These are phyloP conservation scores for Atethmia centrago DNA, from an alignment of 2,888 invertebrate genomes.

Conservation along the genomic window DNA sequence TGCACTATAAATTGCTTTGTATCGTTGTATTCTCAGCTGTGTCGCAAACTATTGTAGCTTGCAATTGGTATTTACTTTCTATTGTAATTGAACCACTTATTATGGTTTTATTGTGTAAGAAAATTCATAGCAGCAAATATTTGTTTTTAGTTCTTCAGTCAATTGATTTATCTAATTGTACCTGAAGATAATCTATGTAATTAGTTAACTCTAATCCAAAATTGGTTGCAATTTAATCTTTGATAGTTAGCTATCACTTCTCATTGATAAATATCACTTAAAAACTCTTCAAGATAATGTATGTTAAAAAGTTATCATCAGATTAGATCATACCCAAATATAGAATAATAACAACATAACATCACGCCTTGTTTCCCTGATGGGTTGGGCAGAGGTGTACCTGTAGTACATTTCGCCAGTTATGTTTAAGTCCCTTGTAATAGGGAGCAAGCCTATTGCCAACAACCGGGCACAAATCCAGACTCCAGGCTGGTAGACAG, in stretches of 20 bases:
- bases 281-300: not conserved
- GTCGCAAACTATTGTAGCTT: constrained; percentile 55
- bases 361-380: too few relatives aligned
- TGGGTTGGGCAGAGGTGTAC: too few relatives aligned
- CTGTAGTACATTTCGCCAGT: too few relatives aligned
- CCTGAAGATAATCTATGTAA: not conserved
- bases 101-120: constrained; percentile 5
- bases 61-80: constrained; percentile 48
- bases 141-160: not conserved
- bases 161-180: constrained; percentile 16
- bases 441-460: too few relatives aligned
- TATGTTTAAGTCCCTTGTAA: too few relatives aligned
- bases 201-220: constrained; percentile 16
- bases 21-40: constrained; percentile 54
- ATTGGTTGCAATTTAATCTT: constrained; percentile 25
- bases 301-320: constrained; percentile 6
- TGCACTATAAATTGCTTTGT: constrained; percentile 52
- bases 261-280: constrained; percentile 24
- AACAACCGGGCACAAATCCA: too few relatives aligned
- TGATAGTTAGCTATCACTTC: constrained; percentile 29
- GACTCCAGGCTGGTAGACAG: too few relatives aligned
- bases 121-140: not conserved
- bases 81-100: constrained; percentile 37
- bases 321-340: not conserved
- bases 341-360: too few relatives aligned